Conservation (phyloP, 1,140 invertebrate genomes). For the Cataglyphis hispanica region DNA sequence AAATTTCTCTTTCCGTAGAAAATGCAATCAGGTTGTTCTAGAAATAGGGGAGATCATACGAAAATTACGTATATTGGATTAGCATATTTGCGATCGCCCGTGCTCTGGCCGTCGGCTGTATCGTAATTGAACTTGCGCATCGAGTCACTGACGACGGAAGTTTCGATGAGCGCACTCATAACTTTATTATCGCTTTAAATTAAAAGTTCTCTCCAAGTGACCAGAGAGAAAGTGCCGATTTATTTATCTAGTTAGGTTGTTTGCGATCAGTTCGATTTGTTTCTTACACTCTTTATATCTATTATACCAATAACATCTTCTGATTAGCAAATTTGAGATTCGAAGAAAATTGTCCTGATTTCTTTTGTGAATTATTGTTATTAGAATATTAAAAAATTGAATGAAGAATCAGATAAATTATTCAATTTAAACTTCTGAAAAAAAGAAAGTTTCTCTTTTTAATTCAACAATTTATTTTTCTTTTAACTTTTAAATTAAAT, state of each 20-base stretch:
- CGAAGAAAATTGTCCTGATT: not conserved
- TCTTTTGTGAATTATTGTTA: not conserved
- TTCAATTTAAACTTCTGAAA: not conserved
- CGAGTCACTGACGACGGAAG: conserved; percentile 35
- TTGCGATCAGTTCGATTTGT: conserved; percentile 6
- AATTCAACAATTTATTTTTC: not conserved
- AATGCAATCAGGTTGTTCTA: conserved; percentile 34
- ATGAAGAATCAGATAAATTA: not conserved
- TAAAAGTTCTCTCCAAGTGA: conserved; percentile 33
- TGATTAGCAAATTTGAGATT: not conserved
- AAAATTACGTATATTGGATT: conserved; percentile 58
- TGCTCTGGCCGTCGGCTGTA: conserved; percentile 34
- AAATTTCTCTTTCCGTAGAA: not conserved
- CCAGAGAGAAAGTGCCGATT: conserved; percentile 29
- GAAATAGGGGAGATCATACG: conserved; percentile 43
- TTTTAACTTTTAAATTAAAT: not conserved
- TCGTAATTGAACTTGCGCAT: conserved; percentile 52
- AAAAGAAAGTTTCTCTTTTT: not conserved
- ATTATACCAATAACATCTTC: not conserved
- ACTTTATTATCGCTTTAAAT: conserved; percentile 62
- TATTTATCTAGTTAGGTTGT: conserved; percentile 33
- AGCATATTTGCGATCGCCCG: conserved; percentile 48
- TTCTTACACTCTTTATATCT: not conserved
- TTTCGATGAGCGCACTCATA: conserved; percentile 21
- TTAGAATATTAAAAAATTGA: not conserved